Base-by-base conservation (phyloP, 2,888 invertebrate species). In the Mesochorus sp. region DNA sequence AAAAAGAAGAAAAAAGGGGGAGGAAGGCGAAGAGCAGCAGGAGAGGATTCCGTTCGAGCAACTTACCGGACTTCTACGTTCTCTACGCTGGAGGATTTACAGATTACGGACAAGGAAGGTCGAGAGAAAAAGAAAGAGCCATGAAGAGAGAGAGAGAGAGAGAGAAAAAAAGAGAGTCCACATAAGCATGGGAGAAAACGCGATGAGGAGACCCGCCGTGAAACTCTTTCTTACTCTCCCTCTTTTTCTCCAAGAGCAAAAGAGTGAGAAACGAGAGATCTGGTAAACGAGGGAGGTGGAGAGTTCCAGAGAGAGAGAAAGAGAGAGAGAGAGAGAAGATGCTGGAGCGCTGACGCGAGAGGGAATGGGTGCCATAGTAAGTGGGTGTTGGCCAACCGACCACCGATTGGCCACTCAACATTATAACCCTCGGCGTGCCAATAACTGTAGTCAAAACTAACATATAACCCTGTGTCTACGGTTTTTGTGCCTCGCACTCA, bases 41-140 rank as follows among this genome's bases (percentile, higher is more conserved):
- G 73, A 86, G 85, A 84, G 86, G 86, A 88, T 87, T 89, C 85
- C 87, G 86, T 86, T 87, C 85, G 84, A 87, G 87, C 88, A 89
- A 90, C 89, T 90, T 89, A 87, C 88, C 85, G 88, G 89, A 90
- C 90, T 90, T 89, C 86, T 87, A 85, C 86, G 86, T 87, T 86
- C 87, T 85, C 84, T 85, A 86, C 87, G 86, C 85, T 87, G 86
- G 89, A 89, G 90, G 90, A 90, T 90, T 90, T 90, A 90, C 90
- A 90, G 90, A 90, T 90, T 90, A 90, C 89, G 87, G 86, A 85
- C 57, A 67, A 57, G 28, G 66, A 39, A 59, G 74, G 24, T 28
- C 62, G 39, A 57, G 34, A 26, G 57, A 14, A 47, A 37, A 47
- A 44, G 34, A 17, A 14, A 31, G 44, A 17, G n/a, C n/a, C n/a